phyloP scores from a whole-genome alignment of 2,113 vertebrate species.

The Paradisaea rubra region DNA sequence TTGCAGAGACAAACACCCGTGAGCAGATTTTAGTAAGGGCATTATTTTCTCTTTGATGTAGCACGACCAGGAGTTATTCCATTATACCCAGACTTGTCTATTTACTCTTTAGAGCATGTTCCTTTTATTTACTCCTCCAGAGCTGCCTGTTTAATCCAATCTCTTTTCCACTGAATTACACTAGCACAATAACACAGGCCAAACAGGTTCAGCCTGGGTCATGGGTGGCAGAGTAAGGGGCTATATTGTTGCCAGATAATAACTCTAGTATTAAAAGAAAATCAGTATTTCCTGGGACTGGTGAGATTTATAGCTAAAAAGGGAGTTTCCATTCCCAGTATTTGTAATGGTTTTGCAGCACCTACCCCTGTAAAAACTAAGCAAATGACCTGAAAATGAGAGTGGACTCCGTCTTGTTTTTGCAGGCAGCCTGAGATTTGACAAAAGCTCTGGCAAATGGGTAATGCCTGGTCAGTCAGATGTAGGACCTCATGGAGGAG shows the following conservation, averaged over 20 bases:
- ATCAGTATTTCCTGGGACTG: background rate
- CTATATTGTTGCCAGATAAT: background rate
- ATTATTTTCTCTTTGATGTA: constrained; percentile 37
- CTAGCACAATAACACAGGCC: constrained; percentile 41
- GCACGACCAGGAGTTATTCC: background rate
- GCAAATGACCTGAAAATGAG: background rate
- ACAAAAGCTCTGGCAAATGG: background rate
- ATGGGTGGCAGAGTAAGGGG: background rate
- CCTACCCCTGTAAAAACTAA: background rate
- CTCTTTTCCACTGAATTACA: constrained; percentile 63
- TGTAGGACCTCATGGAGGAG: background rate
- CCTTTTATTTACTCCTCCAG: constrained; percentile 40
- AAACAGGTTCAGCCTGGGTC: constrained; percentile 48
- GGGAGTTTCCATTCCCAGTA: background rate
- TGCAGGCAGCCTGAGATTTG: background rate
- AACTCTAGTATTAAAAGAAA: background rate
- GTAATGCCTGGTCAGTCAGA: background rate
- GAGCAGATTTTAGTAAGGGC: background rate
- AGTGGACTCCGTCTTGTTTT: rapidly evolving
- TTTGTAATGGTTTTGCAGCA: background rate
- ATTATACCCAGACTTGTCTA: constrained; percentile 46
- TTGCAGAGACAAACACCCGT: background rate
- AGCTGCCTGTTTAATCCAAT: constrained; percentile 52
- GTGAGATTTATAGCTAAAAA: background rate
- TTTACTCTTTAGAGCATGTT: constrained; percentile 56